Percentiles rank a stretch among this genome's conserved stretches.
Evolutionary conservation across 2,113 vertebrate species (phyloP).

Genomic region (Charadrius vociferus): DNA sequence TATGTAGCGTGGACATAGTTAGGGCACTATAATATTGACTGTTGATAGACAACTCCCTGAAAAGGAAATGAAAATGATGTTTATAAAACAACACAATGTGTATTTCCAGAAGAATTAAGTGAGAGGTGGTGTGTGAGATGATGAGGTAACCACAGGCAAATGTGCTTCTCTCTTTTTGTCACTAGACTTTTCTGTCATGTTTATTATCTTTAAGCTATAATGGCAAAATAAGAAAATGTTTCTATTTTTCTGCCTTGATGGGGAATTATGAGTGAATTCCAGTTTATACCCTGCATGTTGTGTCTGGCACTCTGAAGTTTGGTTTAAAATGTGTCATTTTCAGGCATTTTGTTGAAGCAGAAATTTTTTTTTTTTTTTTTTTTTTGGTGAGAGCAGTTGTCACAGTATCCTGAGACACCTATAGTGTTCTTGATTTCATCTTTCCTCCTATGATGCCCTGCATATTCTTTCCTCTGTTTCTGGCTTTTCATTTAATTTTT

Average conservation of each 20-base stretch:
- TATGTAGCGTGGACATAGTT: not conserved
- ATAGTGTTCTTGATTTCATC: not conserved
- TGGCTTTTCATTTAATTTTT: not conserved
- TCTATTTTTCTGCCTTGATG: not conserved
- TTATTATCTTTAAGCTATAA: not conserved
- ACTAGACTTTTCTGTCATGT: not conserved
- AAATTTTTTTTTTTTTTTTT: not conserved
- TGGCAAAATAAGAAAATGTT: not conserved
- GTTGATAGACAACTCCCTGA: not conserved
- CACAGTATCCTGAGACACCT: not conserved
- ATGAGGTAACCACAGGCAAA: not conserved
- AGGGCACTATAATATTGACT: not conserved
- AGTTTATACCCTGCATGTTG: not conserved
- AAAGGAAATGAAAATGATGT: constrained; percentile 3
- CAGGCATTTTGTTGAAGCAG: not conserved
- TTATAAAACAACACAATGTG: not conserved
- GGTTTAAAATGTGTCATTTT: not conserved
- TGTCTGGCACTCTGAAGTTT: not conserved
- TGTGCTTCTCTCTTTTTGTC: not conserved
- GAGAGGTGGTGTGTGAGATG: not conserved
- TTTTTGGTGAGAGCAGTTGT: not conserved
- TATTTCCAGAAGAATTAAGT: not conserved
- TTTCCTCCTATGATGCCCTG: not conserved
- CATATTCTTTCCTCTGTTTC: not conserved
- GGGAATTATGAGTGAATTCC: not conserved